Percentiles rank a stretch among this genome's conserved stretches.
Conservation (phyloP, 2,113 vertebrate species). For the Microcebus lehilahytsara region DNA sequence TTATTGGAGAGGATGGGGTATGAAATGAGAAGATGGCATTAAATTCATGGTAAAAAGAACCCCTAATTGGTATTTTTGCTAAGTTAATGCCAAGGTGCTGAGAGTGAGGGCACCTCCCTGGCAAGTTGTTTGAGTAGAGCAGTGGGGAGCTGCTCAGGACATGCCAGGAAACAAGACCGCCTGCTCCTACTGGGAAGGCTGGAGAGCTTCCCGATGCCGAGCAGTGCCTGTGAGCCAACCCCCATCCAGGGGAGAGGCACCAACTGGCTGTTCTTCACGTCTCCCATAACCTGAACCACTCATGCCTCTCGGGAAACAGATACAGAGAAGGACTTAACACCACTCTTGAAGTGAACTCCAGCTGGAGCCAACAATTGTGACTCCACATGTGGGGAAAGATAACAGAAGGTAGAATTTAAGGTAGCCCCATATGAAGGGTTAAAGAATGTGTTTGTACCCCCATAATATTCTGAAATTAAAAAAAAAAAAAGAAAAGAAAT, state of each 20-base stretch:
- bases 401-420: background rate
- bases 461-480: too few species aligned
- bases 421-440: background rate
- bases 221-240: accelerated
- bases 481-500: too few species aligned
- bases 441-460: background rate
- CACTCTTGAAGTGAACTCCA: background rate
- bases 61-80: background rate
- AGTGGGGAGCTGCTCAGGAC: background rate
- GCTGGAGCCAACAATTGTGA: background rate
- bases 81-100: background rate
- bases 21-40: background rate
- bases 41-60: background rate
- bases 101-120: background rate
- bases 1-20: background rate
- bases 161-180: background rate
- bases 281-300: background rate
- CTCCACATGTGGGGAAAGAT: background rate
- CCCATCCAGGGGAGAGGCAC: background rate
- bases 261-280: background rate
- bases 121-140: background rate
- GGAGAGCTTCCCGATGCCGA: background rate
- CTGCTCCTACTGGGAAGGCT: background rate
- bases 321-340: background rate
- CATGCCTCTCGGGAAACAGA: background rate